phyloP scores from a whole-genome alignment of 2,113 vertebrate genomes.

The Mus pahari region DNA sequence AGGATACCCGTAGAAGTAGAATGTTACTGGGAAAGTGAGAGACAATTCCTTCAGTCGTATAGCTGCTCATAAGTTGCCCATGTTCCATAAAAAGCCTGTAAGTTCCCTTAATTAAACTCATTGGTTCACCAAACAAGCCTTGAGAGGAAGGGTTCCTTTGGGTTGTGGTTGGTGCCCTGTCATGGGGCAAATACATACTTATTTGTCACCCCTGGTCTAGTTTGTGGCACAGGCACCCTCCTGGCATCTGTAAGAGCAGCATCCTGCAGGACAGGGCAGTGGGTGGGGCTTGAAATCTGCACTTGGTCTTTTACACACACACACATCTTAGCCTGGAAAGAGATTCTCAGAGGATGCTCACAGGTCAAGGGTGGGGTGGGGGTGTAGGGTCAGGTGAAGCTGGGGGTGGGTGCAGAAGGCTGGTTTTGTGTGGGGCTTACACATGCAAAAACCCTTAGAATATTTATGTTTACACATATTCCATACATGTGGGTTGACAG shows the following conservation, averaged over 20 bases:
- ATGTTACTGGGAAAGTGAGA: neutral
- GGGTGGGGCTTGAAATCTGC: neutral
- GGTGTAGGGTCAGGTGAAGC: neutral
- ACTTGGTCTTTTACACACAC: neutral
- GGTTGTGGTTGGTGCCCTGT: neutral
- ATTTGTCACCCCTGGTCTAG: neutral
- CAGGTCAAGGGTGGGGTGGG: too few relatives aligned
- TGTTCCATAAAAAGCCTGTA: neutral
- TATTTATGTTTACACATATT: neutral
- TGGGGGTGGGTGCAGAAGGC: neutral
- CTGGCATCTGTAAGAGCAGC: neutral
- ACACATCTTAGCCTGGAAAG: neutral
- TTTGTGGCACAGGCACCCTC: neutral
- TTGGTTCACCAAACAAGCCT: neutral
- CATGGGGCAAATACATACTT: neutral
- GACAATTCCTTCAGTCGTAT: neutral
- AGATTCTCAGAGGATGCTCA: neutral
- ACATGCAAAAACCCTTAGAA: neutral
- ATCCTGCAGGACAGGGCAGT: neutral
- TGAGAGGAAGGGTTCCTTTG: neutral
- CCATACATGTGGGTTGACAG: neutral
- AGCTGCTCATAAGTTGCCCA: neutral
- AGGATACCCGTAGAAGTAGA: rapidly evolving
- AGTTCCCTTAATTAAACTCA: neutral
- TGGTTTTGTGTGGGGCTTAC: neutral